These are phyloP conservation scores for Athrips mouffetella DNA, from an alignment of 2,888 invertebrate species.

Conservation along the genomic window DNA sequence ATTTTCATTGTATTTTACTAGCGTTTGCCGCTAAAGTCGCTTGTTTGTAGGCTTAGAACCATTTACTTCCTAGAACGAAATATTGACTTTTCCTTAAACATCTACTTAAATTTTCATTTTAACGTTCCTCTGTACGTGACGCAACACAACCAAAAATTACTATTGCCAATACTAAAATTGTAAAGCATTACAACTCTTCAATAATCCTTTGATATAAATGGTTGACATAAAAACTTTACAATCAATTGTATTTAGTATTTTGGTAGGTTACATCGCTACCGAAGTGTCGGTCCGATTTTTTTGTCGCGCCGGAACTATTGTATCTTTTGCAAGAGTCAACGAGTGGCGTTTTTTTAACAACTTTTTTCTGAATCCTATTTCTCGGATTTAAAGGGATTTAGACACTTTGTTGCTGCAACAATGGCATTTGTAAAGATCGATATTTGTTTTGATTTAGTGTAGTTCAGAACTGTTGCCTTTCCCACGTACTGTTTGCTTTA, in stretches of 20 bases:
- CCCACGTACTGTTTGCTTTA: constrained; percentile 45
- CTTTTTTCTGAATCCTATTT: constrained; percentile 66
- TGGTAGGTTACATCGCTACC: constrained; percentile 64
- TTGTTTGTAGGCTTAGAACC: too few relatives aligned
- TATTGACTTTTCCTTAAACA: too few relatives aligned
- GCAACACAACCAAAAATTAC: constrained; percentile 3
- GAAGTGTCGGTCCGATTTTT: constrained; percentile 49
- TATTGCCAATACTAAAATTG: constrained; percentile 6
- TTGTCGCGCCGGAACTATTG: constrained; percentile 50
- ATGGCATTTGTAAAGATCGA: constrained; percentile 64
- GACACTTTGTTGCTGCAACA: constrained; percentile 77
- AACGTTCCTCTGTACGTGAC: neutral
- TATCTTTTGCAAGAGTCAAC: constrained; percentile 69
- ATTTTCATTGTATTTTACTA: too few relatives aligned
- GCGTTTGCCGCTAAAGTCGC: too few relatives aligned
- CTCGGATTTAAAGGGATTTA: constrained; percentile 76
- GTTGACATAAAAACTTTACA: constrained; percentile 45
- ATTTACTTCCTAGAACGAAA: too few relatives aligned
- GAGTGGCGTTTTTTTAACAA: constrained; percentile 51
- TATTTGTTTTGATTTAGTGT: constrained; percentile 70
- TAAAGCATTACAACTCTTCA: constrained; percentile 37
- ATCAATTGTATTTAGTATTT: constrained; percentile 64
- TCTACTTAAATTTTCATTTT: too few relatives aligned
- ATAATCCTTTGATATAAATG: constrained; percentile 37
- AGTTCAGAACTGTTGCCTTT: constrained; percentile 36